Evolutionary conservation across 2,797 vertebrate genomes (phyloP).

Genomic region (Orestias chungarensis): DNA sequence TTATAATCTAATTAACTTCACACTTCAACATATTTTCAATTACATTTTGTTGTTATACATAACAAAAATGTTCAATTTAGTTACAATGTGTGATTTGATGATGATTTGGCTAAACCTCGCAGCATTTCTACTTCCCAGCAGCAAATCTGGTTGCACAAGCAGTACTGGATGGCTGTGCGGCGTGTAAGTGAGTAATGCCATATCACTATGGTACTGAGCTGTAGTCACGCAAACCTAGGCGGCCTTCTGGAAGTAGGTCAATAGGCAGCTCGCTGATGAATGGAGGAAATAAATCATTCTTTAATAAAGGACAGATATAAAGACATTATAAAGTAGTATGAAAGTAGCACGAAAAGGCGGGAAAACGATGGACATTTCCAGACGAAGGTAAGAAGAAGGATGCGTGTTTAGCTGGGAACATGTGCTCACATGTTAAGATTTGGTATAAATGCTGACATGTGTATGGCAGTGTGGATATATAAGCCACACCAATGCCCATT

Average conservation of each 20-base stretch:
- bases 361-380: slow-evolving; percentile 43
- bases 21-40: not conserved
- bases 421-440: slow-evolving; percentile 16
- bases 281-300: slow-evolving; percentile 1
- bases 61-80: not conserved
- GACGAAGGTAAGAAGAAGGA: slow-evolving; percentile 16
- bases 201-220: slow-evolving; percentile 37
- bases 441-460: not conserved
- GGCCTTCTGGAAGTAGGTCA: slow-evolving; percentile 70
- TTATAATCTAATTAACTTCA: not conserved
- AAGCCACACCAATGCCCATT: slow-evolving; percentile 22
- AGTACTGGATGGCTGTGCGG: not conserved
- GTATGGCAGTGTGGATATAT: slow-evolving; percentile 17
- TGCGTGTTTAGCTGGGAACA: slow-evolving; percentile 18
- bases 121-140: not conserved
- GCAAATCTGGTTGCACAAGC: slow-evolving; percentile 5
- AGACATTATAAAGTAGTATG: not conserved
- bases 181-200: slow-evolving; percentile 25
- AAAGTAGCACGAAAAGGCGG: not conserved
- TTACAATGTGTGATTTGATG: not conserved
- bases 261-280: slow-evolving; percentile 21
- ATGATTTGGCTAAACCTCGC: not conserved
- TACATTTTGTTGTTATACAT: not conserved
- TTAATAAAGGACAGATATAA: not conserved
- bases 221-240: slow-evolving; percentile 66